A percentile compares a stretch with the other conserved stretches of the same genome.
Conservation (phyloP, 2,888 invertebrate genomes). For the Micropterix aruncella region DNA sequence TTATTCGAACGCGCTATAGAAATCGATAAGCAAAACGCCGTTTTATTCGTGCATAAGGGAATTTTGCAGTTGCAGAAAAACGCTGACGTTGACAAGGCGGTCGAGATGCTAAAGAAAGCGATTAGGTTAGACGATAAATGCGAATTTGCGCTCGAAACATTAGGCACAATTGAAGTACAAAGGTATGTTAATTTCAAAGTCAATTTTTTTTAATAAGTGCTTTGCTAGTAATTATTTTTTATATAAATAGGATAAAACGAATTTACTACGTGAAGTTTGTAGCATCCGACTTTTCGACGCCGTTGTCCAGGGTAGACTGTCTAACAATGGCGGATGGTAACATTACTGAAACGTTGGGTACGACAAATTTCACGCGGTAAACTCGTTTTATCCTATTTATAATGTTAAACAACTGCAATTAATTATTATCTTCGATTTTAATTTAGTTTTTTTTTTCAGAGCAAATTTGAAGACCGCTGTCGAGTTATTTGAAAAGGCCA, state of each 20-base stretch:
- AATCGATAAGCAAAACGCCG: slow-evolving; percentile 74
- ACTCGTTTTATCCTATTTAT: no score
- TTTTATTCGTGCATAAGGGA: slow-evolving; percentile 77
- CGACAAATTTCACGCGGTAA: no score
- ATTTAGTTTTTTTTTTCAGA: slow-evolving; percentile 41
- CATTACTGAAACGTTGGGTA: no score
- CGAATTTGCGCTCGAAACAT: slow-evolving; percentile 89
- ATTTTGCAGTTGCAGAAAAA: slow-evolving; percentile 73
- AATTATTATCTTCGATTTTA: no score
- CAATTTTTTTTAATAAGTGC: no score
- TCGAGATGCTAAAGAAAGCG: slow-evolving; percentile 64
- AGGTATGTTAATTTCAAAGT: slow-evolving; percentile 34
- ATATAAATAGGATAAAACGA: no score
- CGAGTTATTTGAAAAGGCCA: slow-evolving; percentile 77
- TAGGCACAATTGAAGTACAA: slow-evolving; percentile 91
- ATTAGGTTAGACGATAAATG: slow-evolving; percentile 83
- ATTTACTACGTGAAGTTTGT: no score
- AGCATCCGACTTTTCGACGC: no score
- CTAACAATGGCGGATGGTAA: no score
- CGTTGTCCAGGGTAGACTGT: no score
- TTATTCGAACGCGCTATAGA: slow-evolving; percentile 69
- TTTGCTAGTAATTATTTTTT: no score
- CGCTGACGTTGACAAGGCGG: slow-evolving; percentile 66
- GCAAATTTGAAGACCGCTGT: slow-evolving; percentile 73
- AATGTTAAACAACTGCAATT: no score